Conservation (phyloP, 2,888 invertebrate species). For the Agriotes lineatus region DNA sequence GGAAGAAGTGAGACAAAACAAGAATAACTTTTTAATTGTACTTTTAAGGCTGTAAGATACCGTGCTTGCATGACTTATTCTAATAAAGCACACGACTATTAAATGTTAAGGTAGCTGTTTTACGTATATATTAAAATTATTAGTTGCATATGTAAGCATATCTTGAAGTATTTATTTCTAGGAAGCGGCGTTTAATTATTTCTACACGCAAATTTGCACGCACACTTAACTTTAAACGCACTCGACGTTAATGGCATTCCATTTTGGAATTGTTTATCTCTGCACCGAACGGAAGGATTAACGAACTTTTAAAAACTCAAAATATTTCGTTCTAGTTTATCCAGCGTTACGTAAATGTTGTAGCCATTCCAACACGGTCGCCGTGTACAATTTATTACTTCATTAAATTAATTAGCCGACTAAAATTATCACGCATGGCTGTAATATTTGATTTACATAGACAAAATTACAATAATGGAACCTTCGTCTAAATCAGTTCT, state of each 20-base stretch:
- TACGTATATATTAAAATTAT: conserved; percentile 5
- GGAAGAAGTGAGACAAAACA: background rate
- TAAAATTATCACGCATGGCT: too few species aligned
- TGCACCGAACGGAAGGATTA: background rate
- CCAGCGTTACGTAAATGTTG: too few species aligned
- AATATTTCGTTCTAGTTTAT: background rate
- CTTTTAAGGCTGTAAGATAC: background rate
- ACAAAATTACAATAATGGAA: too few species aligned
- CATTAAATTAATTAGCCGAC: too few species aligned
- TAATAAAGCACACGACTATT: background rate
- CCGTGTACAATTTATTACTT: too few species aligned
- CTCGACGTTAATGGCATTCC: conserved; percentile 11
- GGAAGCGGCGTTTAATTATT: conserved; percentile 1
- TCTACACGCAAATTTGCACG: conserved; percentile 15
- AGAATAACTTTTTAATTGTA: conserved; percentile 1
- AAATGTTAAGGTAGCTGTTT: background rate
- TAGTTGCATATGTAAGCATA: background rate
- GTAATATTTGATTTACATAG: too few species aligned
- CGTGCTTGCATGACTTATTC: background rate
- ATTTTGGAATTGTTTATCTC: conserved; percentile 1
- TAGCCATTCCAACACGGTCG: too few species aligned
- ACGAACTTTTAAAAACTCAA: conserved; percentile 6
- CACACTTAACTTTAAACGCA: background rate
- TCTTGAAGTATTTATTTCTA: conserved; percentile 8
- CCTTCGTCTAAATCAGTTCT: too few species aligned